A percentile compares a stretch with the other conserved stretches of the same genome.
Evolutionary conservation across 64 coral and sea anemone genomes (phyloP).

Genomic region (Dendronephthya gigantea): DNA sequence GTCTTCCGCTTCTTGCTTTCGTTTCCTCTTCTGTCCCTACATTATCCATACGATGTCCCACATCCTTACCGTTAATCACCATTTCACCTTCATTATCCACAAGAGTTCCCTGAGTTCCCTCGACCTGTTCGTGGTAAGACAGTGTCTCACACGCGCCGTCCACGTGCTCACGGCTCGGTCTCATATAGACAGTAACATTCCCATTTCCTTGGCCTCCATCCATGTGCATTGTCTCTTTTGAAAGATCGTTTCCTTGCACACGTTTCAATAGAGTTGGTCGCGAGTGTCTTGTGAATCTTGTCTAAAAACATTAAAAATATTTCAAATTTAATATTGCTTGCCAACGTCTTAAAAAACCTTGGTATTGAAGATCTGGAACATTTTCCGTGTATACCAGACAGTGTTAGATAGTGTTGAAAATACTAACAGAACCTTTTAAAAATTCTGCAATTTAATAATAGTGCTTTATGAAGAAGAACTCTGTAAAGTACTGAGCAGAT

Average conservation of each 20-base stretch:
- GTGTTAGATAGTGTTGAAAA: no score
- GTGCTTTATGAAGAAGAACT: no score
- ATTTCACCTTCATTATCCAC: neutral
- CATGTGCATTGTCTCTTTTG: neutral
- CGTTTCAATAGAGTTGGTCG: neutral
- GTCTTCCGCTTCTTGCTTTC: slow-evolving; percentile 28
- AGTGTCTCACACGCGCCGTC: neutral
- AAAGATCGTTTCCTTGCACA: neutral
- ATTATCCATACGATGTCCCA: neutral
- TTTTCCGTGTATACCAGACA: no score
- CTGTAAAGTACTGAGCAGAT: no score
- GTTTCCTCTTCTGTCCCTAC: neutral
- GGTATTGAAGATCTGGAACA: no score
- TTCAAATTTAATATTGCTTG: no score
- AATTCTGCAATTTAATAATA: no score
- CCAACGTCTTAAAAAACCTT: no score
- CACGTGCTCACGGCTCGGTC: neutral
- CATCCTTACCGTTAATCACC: slow-evolving; percentile 17
- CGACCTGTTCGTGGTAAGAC: neutral
- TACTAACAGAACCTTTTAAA: no score
- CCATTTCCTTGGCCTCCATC: neutral
- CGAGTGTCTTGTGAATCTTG: neutral
- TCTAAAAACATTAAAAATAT: neutral
- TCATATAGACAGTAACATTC: neutral
- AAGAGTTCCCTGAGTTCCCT: neutral